Base-by-base conservation (phyloP, 2,888 invertebrate species). In the Margaritifera margaritifera region DNA sequence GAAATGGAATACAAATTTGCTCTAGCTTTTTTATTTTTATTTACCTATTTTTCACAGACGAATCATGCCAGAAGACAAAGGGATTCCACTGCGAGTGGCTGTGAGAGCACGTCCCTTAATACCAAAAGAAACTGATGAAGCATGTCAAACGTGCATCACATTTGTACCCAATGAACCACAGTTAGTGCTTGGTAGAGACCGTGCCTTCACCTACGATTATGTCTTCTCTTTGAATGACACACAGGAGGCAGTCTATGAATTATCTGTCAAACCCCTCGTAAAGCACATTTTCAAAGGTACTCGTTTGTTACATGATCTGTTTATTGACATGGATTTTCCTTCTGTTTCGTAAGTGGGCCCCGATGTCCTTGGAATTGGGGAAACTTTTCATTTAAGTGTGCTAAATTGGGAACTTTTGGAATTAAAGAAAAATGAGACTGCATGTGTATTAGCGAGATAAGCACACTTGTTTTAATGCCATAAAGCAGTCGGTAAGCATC, bases 171-270 rank as follows among this genome's bases (percentile, higher is more conserved):
- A 74, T 54, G 85, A 84, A 53, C 84, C 84, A 24, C 87, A 88
- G 74, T 91, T 93, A 65, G 92, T 96, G 1, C 92, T 92, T 64
- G 91, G 92, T 18, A 89, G 91, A 1, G 93, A 94, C 62, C 93
- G 94, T 75, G 92, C 93, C 0, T 97, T 95, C 80, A 95, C 95
- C 0, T 97, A 93, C 84, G 96, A 97, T 89, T 93, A 94, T 91
- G 95, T 95, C 0, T 95, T 95, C 82, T 92, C 93, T 31, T 92
- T 93, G 57, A 91, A 92, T n/a, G 92, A 93, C 2, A 91, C 91
- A 0, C 96, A 97, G 82, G 92, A 92, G 61, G 91, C 93, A 55
- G 93, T 97, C 57, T 97, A 96, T 88, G 91, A 93, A 50, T 92
- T 91, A 27, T 93, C 95, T 18, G 94, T 96, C 0, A 92, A 93